Percentiles rank a stretch among this genome's conserved stretches.
Evolutionary conservation across 1,140 invertebrate genomes (phyloP).

Genomic region (Drosophila azteca): DNA sequence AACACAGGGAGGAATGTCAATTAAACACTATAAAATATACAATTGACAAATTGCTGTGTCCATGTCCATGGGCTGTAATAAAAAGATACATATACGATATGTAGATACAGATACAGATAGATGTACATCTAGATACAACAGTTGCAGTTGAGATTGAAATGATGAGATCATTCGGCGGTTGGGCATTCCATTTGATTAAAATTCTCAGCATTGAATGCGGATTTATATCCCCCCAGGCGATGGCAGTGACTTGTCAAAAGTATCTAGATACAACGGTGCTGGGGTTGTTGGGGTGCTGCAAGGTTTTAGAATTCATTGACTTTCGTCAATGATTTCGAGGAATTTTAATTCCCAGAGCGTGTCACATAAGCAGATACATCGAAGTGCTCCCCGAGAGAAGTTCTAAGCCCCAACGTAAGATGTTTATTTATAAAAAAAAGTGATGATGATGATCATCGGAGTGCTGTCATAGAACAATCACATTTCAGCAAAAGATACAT

Average conservation of each 20-base stretch:
- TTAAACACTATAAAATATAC: slow-evolving; percentile 56
- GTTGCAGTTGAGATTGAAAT: slow-evolving; percentile 9
- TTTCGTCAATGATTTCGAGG: slow-evolving; percentile 21
- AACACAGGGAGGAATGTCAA: slow-evolving; percentile 41
- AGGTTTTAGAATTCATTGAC: slow-evolving; percentile 17
- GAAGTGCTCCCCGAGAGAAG: neutral
- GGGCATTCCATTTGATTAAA: slow-evolving; percentile 1
- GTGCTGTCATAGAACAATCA: slow-evolving; percentile 4
- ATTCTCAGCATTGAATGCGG: slow-evolving; percentile 12
- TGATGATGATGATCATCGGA: slow-evolving; percentile 1
- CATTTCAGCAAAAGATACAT: neutral
- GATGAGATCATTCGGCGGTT: slow-evolving; percentile 27
- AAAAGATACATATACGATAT: neutral
- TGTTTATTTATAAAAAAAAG: slow-evolving; percentile 7
- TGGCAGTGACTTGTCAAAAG: slow-evolving; percentile 35
- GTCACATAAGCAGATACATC: neutral
- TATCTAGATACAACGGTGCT: neutral
- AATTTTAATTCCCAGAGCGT: slow-evolving; percentile 25
- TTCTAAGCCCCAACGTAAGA: neutral
- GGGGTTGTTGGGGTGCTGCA: too few relatives aligned
- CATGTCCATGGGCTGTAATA: slow-evolving; percentile 17
- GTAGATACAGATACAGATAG: slow-evolving; percentile 11
- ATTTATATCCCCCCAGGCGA: neutral
- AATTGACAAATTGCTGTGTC: slow-evolving; percentile 52
- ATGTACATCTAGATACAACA: neutral